phyloP scores from a whole-genome alignment of 2,113 vertebrate species.

The Tylochromis polylepis region DNA sequence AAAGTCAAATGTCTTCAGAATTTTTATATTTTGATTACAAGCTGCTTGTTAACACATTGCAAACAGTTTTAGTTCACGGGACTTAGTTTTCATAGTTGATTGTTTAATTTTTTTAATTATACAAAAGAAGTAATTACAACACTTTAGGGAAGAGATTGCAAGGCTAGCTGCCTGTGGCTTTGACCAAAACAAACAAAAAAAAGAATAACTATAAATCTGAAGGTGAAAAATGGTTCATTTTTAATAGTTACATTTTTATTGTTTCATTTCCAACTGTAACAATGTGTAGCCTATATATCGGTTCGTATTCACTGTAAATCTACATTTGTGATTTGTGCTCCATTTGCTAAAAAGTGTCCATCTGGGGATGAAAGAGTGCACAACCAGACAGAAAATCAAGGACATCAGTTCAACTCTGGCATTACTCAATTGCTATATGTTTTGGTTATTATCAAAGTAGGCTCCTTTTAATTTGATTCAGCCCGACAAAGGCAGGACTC shows the following conservation, averaged over 20 bases:
- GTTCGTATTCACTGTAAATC: background rate
- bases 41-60: background rate
- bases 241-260: background rate
- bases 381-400: background rate
- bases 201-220: background rate
- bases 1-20: background rate
- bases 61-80: background rate
- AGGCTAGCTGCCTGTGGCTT: background rate
- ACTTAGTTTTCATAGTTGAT: background rate
- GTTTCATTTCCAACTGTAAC: background rate
- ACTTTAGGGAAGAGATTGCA: background rate
- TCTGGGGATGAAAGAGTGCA: background rate
- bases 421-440: background rate
- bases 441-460: background rate
- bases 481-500: background rate
- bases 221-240: background rate
- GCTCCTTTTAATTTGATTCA: background rate
- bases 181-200: background rate
- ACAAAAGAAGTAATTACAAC: background rate
- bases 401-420: background rate
- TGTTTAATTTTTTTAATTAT: background rate
- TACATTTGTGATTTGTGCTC: background rate
- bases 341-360: background rate
- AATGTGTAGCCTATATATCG: background rate
- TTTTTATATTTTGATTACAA: background rate